Conservation (phyloP, 1,140 invertebrate species). For the Calycopis cecrops region DNA sequence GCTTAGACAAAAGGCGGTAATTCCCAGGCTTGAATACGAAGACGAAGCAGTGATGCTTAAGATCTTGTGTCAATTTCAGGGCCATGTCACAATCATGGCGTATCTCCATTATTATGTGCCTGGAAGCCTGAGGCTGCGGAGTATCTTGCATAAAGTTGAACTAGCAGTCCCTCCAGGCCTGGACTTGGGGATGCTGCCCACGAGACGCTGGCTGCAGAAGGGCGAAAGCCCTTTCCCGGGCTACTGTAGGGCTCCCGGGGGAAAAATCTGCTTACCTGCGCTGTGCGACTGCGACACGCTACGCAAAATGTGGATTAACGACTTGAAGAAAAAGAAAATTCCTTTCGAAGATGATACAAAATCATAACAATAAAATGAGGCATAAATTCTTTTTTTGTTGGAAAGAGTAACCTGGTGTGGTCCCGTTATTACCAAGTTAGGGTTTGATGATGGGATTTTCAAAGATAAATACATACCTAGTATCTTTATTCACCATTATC, state of each 20-base stretch:
- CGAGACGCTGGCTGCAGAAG: conserved; percentile 47
- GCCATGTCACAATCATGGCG: conserved; percentile 16
- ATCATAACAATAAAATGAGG: too few relatives aligned
- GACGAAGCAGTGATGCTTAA: too few relatives aligned
- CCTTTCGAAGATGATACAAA: too few relatives aligned
- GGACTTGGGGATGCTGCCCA: conserved; percentile 16
- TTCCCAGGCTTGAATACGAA: too few relatives aligned
- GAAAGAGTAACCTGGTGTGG: too few relatives aligned
- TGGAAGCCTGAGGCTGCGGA: conserved; percentile 34
- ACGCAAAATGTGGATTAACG: conserved; percentile 37
- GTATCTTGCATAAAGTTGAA: conserved; percentile 23
- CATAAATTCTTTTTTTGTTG: too few relatives aligned
- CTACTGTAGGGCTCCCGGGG: conserved; percentile 55
- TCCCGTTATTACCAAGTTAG: too few relatives aligned
- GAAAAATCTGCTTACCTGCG: conserved; percentile 37
- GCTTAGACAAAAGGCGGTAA: too few relatives aligned
- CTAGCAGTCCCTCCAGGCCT: conserved; percentile 14
- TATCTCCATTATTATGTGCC: conserved; percentile 45
- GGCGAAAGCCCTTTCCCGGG: conserved; percentile 56
- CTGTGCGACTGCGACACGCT: conserved; percentile 56
- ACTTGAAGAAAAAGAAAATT: conserved; percentile 26
- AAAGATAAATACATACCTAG: too few relatives aligned
- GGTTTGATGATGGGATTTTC: too few relatives aligned
- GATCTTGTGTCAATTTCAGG: conserved; percentile 4
- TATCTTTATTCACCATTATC: too few relatives aligned